Conservation (phyloP, 1,140 invertebrate genomes). For the Spodoptera litura region DNA sequence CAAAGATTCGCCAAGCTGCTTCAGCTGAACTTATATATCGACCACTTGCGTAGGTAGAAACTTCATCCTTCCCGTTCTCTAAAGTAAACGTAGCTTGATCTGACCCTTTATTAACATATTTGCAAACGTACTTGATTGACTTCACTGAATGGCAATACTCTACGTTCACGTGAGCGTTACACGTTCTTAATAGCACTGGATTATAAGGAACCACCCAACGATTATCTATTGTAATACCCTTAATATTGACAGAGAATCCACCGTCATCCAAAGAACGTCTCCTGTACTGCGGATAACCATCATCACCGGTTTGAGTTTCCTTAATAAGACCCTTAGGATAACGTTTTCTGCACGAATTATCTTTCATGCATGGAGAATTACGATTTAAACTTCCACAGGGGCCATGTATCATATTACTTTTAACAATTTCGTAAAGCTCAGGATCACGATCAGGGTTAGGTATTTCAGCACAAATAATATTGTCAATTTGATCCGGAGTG, state of each 20-base stretch:
- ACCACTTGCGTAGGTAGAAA: not conserved
- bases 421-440: conserved; percentile 60
- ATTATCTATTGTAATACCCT: conserved; percentile 53
- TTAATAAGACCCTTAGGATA: not conserved
- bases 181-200: conserved; percentile 67
- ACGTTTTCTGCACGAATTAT: not conserved
- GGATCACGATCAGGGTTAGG: conserved; percentile 68
- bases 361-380: not conserved
- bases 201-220: conserved; percentile 79
- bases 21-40: conserved; percentile 19
- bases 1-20: conserved; percentile 18
- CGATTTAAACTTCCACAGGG: not conserved
- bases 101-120: conserved; percentile 2
- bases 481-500: conserved; percentile 54
- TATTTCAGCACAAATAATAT: conserved; percentile 66
- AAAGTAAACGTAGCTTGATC: not conserved
- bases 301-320: not conserved
- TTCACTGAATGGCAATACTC: conserved; percentile 74
- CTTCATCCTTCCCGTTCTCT: not conserved
- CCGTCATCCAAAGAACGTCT: not conserved
- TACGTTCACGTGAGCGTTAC: conserved; percentile 75
- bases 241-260: conserved; percentile 36
- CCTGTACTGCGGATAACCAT: not conserved
- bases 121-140: conserved; percentile 57
- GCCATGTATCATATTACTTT: conserved; percentile 4